Base-by-base conservation (phyloP, 2,888 invertebrate species). In the Sesia apiformis region DNA sequence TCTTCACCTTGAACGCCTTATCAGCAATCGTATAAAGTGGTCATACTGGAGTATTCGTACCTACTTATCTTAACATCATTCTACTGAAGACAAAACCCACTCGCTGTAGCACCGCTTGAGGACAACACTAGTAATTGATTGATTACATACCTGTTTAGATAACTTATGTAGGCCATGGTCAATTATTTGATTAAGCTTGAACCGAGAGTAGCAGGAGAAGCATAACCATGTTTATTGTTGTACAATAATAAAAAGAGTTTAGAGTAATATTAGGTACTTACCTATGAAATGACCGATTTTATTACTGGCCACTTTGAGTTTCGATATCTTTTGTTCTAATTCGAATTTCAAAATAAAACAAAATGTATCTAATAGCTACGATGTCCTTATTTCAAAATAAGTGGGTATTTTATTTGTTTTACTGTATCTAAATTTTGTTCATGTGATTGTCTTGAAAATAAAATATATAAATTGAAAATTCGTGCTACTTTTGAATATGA, bases 1-100 rank as follows among this genome's bases (percentile, higher is more conserved):
- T 53, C 53, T 49, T 49, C 49, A 50, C 53, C 53, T 53, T 53
- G 53, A 53, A 53, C 7, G 23, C n/a, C 40, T 53, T 53, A 53
- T 53, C 53, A 49, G 53, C 40, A 39, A 53, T 53, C 53, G 46
- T 46, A 8, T 46, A 23, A 46, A 46, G 23, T 23, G 23, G 23
- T 23, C 23, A 23, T 23, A 23, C 23, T 23, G 23, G 23, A 23
- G 23, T 23, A 23, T 23, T 23, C 23, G 23, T 46, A 8, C 43
- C 43, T 43, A 43, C 46, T 46, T 46, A 46, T 46, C 46, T 46
- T 23, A 46, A 46, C 46, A 46, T 23, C 46, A 46, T 46, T 23
- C 8, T 46, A 8, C 46, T 8, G 23, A 46, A 4, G 23, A 23
- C n/a, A 46, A 46, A 46, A n/a, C 23, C 8, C 23, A 46, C 46